Evolutionary conservation across 2,888 invertebrate species (phyloP), one percentile per base, ranked within the genome.

Genomic region (Colostygia pectinataria): DNA sequence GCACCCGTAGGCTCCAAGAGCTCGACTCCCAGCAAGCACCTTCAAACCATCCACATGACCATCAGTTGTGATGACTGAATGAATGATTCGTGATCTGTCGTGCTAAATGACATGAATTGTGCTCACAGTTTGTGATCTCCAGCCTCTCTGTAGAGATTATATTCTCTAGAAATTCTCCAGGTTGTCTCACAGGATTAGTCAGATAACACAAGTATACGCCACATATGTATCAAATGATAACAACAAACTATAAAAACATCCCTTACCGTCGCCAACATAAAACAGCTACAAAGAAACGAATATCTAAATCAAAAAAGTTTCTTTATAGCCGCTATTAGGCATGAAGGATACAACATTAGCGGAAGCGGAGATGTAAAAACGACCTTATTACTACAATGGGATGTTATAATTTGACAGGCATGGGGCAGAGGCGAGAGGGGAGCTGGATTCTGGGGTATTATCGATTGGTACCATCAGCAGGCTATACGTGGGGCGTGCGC

Each of bases 391-490:
- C 82, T 80, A 79, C 73, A 80, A 74, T 77, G 71, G 77, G 77
- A 82, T 81, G 85, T 79, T 83, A 86, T 83, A 84, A 83, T 87
- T 84, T 85, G 81, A 77, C 71, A 75, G 74, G 71, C 70, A 71
- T 78, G 77, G 74, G 74, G 73, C 77, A 79, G 80, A 77, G 77
- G 80, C 77, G 76, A 66, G 77, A 73, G 80, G 76, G 77, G 83
- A 69, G 73, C 63, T 71, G 75, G 82, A 83, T 82, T 80, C 78
- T 83, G 85, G 84, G 81, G 75, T 74, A 71, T 75, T 87, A 88
- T 89, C 84, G 89, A 90, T 89, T 85, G 73, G 74, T 74, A 80
- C 84, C 85, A 83, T 78, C 85, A 85, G 79, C 78, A 76, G 72
- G 71, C 74, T 68, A n/a, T n/a, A 74, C 70, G 72, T 68, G 71